Conservation (phyloP, 1,140 invertebrate species). For the Eufriesea mexicana region DNA sequence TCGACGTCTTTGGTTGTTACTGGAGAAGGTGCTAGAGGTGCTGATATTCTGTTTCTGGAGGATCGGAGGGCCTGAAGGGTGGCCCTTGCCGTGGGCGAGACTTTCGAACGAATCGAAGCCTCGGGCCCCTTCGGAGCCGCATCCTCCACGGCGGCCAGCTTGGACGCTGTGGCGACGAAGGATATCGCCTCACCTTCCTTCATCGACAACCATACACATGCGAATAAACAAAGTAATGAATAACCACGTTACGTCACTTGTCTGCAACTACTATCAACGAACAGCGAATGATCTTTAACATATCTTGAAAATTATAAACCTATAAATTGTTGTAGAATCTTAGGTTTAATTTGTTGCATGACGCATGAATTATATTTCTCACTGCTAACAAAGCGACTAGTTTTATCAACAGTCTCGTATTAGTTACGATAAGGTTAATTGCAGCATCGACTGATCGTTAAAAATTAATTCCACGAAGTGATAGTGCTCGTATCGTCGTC, state of each 20-base stretch:
- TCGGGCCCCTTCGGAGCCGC: constrained; percentile 82
- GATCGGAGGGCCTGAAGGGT: constrained; percentile 74
- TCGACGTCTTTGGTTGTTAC: constrained; percentile 79
- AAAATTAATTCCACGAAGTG: neutral
- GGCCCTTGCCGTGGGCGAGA: constrained; percentile 77
- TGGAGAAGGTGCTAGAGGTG: constrained; percentile 52
- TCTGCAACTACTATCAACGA: neutral
- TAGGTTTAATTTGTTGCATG: neutral
- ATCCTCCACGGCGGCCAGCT: constrained; percentile 84
- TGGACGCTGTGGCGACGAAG: constrained; percentile 81
- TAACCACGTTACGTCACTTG: neutral
- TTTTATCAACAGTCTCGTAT: neutral
- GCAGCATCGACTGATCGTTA: neutral
- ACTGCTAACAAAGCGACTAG: neutral
- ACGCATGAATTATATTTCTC: no score
- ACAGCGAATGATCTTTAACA: no score
- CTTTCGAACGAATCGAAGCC: constrained; percentile 71
- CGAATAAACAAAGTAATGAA: neutral
- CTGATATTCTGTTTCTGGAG: constrained; percentile 64
- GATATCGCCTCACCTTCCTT: constrained; percentile 80
- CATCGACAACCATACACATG: neutral
- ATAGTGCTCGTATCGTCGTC: no score
- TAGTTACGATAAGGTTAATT: neutral
- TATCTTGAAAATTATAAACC: neutral
- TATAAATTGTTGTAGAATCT: neutral